Base-by-base conservation (phyloP, 2,113 vertebrate genomes). In the Lontra canadensis region DNA sequence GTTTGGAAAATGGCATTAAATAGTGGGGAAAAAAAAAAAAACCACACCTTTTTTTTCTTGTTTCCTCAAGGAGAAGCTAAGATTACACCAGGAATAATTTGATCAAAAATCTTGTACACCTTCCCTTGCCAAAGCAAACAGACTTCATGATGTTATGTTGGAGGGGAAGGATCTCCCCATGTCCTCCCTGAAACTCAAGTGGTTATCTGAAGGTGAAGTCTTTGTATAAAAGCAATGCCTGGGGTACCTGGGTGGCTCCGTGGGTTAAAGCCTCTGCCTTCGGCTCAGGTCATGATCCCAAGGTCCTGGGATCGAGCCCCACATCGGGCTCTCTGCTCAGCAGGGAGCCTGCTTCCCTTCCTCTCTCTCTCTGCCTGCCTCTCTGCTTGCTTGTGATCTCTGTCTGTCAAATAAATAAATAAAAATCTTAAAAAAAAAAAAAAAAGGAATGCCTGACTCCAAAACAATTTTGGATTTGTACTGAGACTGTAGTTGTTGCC, bases 51-150 rank as follows among this genome's bases (percentile, higher is more conserved):
- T 84, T 61, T 61, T 7, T 82, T 55, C 49, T 7, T 25, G 25
- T 59, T n/a, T 49, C 82, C 83, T 78, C 39, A 55, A 36, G 92
- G 26, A 88, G 80, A 94, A 85, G 94, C 61, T 29, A n/a, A 95
- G 20, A 14, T 82, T 95, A 93, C 17, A 73, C 3, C 18, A 91
- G 83, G 47, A 92, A 97, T 90, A 85, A 94, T 55, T 93, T 80
- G 90, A 76, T 78, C 1, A 34, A 95, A 92, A 59, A 78, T 74
- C 81, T 52, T 93, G 73, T 73, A 94, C 39, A 47, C 57, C 39
- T 97, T 93, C 67, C 85, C 8, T 44, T 87, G 84, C n/a, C 49
- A 80, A 71, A 63, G 81, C 47, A 84, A 83, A 91, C n/a, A 18
- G 7, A 90, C 4, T 39, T 36, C 5, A 31, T 80, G 44, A 84